Base-by-base conservation (phyloP, 2,888 invertebrate genomes). In the Temnothorax ravouxi region DNA sequence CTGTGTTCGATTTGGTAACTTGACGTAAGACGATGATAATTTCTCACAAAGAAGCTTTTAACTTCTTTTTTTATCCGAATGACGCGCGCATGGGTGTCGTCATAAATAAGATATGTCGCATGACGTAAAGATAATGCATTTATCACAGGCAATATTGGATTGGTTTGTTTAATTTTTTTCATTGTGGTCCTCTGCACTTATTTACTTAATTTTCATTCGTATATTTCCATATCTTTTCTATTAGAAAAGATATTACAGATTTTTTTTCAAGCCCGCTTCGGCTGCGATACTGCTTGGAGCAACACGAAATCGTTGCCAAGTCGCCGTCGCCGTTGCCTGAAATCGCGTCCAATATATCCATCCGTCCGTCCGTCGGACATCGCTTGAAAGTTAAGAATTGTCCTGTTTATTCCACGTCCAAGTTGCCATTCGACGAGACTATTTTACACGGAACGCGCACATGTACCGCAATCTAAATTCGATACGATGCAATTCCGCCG, bases 401-500 rank as follows among this genome's bases (percentile, higher is more conserved):
- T 25, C 11, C 25, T 69, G 34, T 69, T 79, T 79, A 79, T 38
- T 38, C 15, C 47, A 21, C 67, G 47, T 59, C 21, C 21, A 21
- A 69, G 59, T 61, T 79, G 25, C 59, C 38, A 38, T 67, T 25
- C 69, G 47, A 38, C 47, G 59, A 21, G 69, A 79, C 47, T 59
- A 25, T 79, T 79, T 69, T 47, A 59, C 69, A 18, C 62, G 34
- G 44, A 44, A 15, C 9, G 44, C 21, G 77, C 77, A 52, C 54
- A 44, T 44, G n/a, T 47, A 67, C 67, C 69, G 34, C 69, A 67
- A 69, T 69, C 59, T 59, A 80, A 80, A 80, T 80, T 34, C 79
- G 79, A 80, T 61, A 80, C 71, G 79, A 59, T 80, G 71, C 71
- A 80, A 50, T 80, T 71, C 13, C 47, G 71, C 66, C 59, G 69